Conservation (phyloP, 2,113 vertebrate genomes). For the Phoxinus phoxinus region DNA sequence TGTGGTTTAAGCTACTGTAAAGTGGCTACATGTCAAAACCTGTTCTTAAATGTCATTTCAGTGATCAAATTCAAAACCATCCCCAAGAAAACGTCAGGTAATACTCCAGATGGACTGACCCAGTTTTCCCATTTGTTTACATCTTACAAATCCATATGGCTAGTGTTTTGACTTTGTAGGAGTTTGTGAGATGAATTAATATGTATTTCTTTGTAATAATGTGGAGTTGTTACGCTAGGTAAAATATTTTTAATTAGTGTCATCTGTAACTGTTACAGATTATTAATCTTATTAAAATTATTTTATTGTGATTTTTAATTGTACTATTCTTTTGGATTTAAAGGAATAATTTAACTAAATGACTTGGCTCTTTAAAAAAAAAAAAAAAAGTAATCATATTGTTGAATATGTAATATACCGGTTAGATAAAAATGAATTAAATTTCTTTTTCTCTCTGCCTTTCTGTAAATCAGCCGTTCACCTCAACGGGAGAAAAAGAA, state of each 20-base stretch:
- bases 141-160: not conserved
- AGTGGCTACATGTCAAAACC: slow-evolving; percentile 30
- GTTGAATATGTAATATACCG: not conserved
- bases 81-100: slow-evolving; percentile 53
- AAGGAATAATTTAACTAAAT: not conserved
- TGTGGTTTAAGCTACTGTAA: slow-evolving; percentile 21
- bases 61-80: slow-evolving; percentile 38
- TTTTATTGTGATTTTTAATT: not conserved
- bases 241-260: not conserved
- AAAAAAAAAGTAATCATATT: not conserved
- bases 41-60: slow-evolving; percentile 53
- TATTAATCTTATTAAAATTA: no score
- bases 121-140: slow-evolving; percentile 1
- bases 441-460: not conserved
- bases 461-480: slow-evolving; percentile 77
- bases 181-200: not conserved
- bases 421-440: not conserved
- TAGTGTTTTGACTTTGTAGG: not conserved
- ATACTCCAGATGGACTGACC: not conserved
- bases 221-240: not conserved
- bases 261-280: not conserved
- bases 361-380: not conserved
- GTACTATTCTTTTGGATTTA: not conserved
- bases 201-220: not conserved
- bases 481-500: slow-evolving; percentile 93